Conservation (phyloP, 2,888 invertebrate species). For the Gastracanthus pulcherrimus region DNA sequence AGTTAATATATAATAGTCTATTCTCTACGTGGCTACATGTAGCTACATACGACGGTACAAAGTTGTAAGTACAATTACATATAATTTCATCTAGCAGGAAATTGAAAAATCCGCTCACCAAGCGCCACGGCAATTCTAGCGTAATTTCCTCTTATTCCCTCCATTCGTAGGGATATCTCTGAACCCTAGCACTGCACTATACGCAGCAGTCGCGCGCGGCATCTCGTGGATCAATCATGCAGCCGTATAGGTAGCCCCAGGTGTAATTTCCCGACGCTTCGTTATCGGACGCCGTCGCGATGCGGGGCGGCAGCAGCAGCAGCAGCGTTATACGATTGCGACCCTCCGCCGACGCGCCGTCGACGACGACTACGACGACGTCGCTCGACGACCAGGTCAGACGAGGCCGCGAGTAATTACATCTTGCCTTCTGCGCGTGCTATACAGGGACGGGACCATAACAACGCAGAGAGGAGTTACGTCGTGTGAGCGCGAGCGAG, state of each 20-base stretch:
- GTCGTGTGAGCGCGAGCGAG: background rate
- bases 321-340: too few species aligned
- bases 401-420: slow-evolving; percentile 25
- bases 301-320: background rate
- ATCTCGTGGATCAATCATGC: slow-evolving; percentile 35
- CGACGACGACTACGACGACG: background rate
- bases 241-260: background rate
- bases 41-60: background rate
- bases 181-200: background rate
- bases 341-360: background rate
- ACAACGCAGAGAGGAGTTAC: background rate
- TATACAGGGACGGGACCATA: background rate
- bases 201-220: too few species aligned
- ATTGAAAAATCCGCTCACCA: background rate
- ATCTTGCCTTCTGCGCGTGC: background rate
- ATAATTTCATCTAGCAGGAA: background rate
- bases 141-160: background rate
- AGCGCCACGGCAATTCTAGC: background rate
- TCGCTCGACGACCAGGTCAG: background rate
- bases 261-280: slow-evolving; percentile 37
- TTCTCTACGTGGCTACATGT: background rate
- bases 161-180: background rate
- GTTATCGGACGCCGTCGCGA: slow-evolving; percentile 10
- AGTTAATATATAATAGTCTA: too few species aligned
- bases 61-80: too few species aligned